Evolutionary conservation across 2,113 vertebrate species (phyloP).

Genomic region (Microcebus jonahi): DNA sequence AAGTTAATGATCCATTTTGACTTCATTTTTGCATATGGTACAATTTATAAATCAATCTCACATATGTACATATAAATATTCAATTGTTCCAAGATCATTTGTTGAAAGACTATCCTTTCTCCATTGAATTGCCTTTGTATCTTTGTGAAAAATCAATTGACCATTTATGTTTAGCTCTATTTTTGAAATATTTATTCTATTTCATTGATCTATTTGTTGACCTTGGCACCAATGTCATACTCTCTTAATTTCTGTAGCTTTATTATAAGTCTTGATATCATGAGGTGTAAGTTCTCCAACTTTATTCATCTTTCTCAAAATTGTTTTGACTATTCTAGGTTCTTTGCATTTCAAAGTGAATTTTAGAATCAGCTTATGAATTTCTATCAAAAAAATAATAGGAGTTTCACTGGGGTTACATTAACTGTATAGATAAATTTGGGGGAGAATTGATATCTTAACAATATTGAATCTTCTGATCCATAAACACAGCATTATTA

Average conservation of each 20-base stretch:
- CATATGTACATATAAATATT: neutral
- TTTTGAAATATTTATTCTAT: neutral
- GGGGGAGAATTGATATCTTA: neutral
- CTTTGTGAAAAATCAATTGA: neutral
- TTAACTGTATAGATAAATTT: neutral
- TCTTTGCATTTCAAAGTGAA: neutral
- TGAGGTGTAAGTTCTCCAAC: neutral
- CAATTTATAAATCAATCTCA: neutral
- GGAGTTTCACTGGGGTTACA: neutral
- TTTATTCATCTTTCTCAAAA: conserved; percentile 1
- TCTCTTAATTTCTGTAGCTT: neutral
- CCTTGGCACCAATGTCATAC: neutral
- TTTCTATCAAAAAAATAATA: neutral
- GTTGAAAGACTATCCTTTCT: neutral
- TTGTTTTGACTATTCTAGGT: neutral
- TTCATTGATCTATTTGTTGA: conserved; percentile 1
- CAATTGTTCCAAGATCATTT: neutral
- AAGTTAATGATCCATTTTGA: neutral
- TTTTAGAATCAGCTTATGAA: conserved; percentile 17
- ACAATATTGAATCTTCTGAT: neutral
- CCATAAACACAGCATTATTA: neutral
- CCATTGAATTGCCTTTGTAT: neutral
- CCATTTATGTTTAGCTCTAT: neutral
- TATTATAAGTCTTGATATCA: neutral
- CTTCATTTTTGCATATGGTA: neutral